phyloP scores from a whole-genome alignment of 23 tunicate genomes.

The Halocynthia roretzi region DNA sequence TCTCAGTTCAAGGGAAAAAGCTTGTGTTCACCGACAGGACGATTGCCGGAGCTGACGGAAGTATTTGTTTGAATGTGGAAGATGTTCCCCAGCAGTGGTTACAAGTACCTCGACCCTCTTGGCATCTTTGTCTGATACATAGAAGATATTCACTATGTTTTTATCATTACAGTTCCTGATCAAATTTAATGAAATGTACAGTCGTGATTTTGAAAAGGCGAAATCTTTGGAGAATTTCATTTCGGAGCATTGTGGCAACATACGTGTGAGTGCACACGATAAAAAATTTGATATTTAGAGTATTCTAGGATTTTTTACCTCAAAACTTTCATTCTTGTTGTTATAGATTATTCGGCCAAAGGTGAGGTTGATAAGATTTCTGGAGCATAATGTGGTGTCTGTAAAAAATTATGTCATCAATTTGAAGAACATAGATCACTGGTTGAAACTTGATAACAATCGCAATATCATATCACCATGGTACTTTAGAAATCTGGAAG shows the following conservation, averaged over 20 bases:
- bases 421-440: not conserved
- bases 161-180: conserved; percentile 7
- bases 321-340: not conserved
- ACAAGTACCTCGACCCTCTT: conserved; percentile 1
- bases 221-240: not conserved
- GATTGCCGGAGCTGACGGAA: conserved; percentile 13
- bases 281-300: not conserved
- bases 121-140: not conserved
- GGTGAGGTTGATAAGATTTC: conserved; percentile 6
- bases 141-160: not conserved
- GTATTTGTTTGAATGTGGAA: conserved; percentile 22
- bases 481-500: conserved; percentile 8
- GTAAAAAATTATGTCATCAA: conserved; percentile 1
- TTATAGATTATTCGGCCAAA: conserved; percentile 14
- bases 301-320: not conserved
- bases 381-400: conserved; percentile 3
- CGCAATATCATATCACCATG: not conserved
- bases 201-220: not conserved
- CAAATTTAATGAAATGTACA: not conserved
- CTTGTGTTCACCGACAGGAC: conserved; percentile 20
- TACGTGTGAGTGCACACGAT: not conserved
- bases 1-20: conserved; percentile 2
- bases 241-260: not conserved
- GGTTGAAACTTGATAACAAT: not conserved
- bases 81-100: conserved; percentile 32